Conservation (phyloP, 2,888 invertebrate species). For the Leistus spinibarbis region DNA sequence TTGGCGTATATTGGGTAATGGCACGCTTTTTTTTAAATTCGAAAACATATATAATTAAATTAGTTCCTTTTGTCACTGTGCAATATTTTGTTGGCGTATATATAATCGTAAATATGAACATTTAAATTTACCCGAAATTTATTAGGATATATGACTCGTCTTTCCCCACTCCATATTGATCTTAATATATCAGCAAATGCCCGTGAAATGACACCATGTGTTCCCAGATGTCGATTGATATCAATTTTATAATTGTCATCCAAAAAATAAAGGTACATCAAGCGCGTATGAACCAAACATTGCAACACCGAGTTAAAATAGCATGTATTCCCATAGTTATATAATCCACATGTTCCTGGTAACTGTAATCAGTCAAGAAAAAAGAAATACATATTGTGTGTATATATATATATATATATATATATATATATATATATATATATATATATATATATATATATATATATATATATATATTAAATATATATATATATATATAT, state of each 20-base stretch:
- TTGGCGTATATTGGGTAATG: conserved; percentile 5
- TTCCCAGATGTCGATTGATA: not conserved
- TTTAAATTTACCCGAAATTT: conserved; percentile 19
- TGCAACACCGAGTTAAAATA: conserved; percentile 74
- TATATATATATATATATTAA: no score
- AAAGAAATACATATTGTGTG: no score
- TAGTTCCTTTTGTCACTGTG: no score
- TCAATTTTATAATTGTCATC: not conserved
- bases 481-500: no score
- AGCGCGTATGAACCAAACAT: conserved; percentile 64
- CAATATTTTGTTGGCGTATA: no score
- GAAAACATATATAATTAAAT: no score
- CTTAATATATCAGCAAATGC: not conserved
- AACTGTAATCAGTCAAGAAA: conserved; percentile 51
- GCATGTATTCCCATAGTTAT: conserved; percentile 72
- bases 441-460: no score
- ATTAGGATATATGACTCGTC: not conserved
- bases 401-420: no score
- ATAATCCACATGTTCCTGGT: conserved; percentile 64
- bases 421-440: no score
- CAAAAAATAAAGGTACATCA: not conserved
- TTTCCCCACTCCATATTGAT: conserved; percentile 9
- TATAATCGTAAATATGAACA: no score
- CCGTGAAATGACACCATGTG: not conserved
- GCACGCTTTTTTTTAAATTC: no score